Evolutionary conservation across 2,888 invertebrate genomes (phyloP), one percentile per base, ranked within the genome.

Genomic region (Cacoxenus indagator): DNA sequence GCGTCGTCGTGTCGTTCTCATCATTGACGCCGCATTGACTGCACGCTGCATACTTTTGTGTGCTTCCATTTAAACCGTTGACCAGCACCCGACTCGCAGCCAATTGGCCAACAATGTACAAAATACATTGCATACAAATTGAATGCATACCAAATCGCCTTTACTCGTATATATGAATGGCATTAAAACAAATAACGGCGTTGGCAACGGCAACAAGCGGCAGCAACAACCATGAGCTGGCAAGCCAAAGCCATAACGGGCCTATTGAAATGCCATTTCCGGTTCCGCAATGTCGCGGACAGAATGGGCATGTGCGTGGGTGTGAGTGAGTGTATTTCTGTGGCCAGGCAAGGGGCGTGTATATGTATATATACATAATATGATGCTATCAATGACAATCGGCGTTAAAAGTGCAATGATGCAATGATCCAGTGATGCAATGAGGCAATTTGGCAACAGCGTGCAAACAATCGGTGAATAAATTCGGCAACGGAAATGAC

Each of bases 311-410:
- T n/a, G 31, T 31, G 17, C 17, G 54, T 59, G 31, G 29, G 24
- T 27, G n/a, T 68, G 14, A 14, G 43, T 26, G 37, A 22, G 14
- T 46, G 5, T 46, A 5, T 22, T 29, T 27, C 9, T 2, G 31
- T 2, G 17, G 48, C 48, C 3, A 0, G 4, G 48, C 9, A 0
- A 1, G 51, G 3, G 8, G 51, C 6, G 2, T 14, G 6, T 19
- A 9, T 14, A 9, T 17, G 51, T 22, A 22, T 17, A 27, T 45
- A 62, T 65, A 70, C 79, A 79, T 79, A 76, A 81, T 79, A 73
- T 70, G n/a, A n/a, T n/a, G 75, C 76, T 37, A 67, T 78, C 79
- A 81, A 80, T 82, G 78, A 78, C 77, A 80, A 81, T 77, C 78
- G 74, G 17, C 48, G 64, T 45, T 65, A 68, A 65, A 65, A 54